Evolutionary conservation across 2,113 vertebrate species (phyloP).

Genomic region (Paratilapia polleni): DNA sequence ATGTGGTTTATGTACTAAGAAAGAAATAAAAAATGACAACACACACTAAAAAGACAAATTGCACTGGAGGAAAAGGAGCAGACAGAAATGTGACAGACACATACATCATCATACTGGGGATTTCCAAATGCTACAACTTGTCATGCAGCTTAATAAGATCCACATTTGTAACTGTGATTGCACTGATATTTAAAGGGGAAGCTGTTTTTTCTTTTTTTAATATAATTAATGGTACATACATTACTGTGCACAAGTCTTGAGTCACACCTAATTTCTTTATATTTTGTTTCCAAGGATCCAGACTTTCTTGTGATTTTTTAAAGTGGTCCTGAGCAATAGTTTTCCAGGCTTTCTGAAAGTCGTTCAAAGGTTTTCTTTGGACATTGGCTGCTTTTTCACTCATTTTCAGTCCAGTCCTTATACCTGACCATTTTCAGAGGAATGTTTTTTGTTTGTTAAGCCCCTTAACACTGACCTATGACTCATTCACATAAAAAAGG

Average conservation of each 20-base stretch:
- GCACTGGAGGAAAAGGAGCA: not conserved
- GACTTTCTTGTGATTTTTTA: not conserved
- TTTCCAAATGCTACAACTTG: constrained; percentile 8
- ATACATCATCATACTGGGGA: constrained; percentile 6
- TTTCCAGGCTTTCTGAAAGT: not conserved
- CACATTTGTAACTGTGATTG: not conserved
- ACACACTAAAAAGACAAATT: not conserved
- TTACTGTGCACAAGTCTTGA: not conserved
- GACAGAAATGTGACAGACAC: constrained; percentile 16
- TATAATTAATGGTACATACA: not conserved
- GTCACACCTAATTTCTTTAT: not conserved
- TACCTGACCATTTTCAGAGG: not conserved
- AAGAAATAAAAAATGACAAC: not conserved
- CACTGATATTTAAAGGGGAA: not conserved
- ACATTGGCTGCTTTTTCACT: not conserved
- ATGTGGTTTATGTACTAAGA: not conserved
- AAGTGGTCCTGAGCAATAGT: not conserved
- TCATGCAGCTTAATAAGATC: not conserved
- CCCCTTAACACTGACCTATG: not conserved
- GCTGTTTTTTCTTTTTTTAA: not conserved
- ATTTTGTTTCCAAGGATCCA: not conserved
- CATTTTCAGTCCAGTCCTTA: not conserved
- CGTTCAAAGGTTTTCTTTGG: not conserved
- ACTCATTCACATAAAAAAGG: not conserved
- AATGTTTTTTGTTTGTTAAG: not conserved